Base-by-base conservation (phyloP, 2,888 invertebrate species). In the Portevinia maculata region DNA sequence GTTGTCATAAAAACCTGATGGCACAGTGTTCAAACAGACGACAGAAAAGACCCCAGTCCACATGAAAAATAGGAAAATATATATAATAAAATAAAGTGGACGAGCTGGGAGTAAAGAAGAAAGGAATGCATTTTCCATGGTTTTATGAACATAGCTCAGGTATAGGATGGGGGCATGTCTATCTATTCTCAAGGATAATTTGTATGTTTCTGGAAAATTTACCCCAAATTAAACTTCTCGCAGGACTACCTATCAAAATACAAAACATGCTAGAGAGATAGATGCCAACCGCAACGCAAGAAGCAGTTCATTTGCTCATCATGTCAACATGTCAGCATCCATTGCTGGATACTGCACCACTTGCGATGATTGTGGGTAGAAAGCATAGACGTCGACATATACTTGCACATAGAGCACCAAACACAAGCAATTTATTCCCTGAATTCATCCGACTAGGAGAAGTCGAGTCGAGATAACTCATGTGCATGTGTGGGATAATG, bases 301-400 rank as follows among this genome's bases (percentile, higher is more conserved):
- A 67, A 83, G 67, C 70, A 75, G 81, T 81, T 75, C 75, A 81
- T 81, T 81, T 81, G 75, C 60, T 67, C 71, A 57, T 83, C 83
- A 76, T 83, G 83, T 83, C 83, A 83, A 76, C 83, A 83, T 83
- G 83, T 83, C 83, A 83, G 76, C 83, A 83, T 76, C 67, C 76
- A 71, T 62, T 67, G 60, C 24, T 60, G 52, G 46, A 30, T 44
- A 44, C 39, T 67, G 67, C 53, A 21, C 44, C 50, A 70, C 39
- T 48, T 65, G 74, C 19, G 59, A 50, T 60, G 19, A 24, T 41
- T n/a, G 70, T 59, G 48, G 13, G 6, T 13, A 17, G 50, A 48
- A 24, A 34, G 24, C 13, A 71, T 64, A 64, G 50, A 78, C 52
- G 59, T 71, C 55, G 41, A 62, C 62, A 34, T 50, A 34, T 55